These are phyloP conservation scores for Eulemur rufifrons DNA, from an alignment of 2,113 vertebrate genomes.

Conservation along the genomic window DNA sequence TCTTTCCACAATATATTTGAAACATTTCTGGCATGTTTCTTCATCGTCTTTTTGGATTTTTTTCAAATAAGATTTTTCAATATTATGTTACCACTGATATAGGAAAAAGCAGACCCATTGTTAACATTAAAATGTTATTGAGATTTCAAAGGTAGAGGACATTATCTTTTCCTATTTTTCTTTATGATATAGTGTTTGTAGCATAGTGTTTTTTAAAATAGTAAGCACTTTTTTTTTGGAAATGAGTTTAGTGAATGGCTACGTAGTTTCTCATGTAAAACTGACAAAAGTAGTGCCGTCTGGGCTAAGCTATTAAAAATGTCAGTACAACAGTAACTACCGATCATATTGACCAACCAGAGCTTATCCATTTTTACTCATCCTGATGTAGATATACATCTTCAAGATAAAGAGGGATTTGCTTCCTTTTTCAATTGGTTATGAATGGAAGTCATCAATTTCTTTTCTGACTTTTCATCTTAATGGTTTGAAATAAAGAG, in stretches of 20 bases:
- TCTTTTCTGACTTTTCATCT: conserved; percentile 62
- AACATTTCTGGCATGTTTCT: background rate
- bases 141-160: conserved; percentile 8
- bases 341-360: background rate
- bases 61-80: conserved; percentile 35
- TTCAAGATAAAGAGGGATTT: conserved; percentile 1
- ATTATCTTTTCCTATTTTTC: conserved; percentile 19
- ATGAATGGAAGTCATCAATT: conserved; percentile 57
- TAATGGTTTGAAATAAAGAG: conserved; percentile 69
- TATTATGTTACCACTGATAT: background rate
- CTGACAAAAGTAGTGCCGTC: background rate
- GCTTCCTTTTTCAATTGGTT: conserved; percentile 38
- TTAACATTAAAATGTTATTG: conserved; percentile 17
- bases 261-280: conserved; percentile 41
- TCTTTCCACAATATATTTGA: background rate
- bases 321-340: background rate
- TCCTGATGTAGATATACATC: background rate
- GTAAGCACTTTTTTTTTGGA: conserved; percentile 12
- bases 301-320: conserved; percentile 46
- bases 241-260: conserved; percentile 30
- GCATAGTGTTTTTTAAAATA: background rate
- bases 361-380: conserved; percentile 13
- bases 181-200: background rate
- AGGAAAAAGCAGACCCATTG: background rate
- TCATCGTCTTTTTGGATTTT: conserved; percentile 9